Evolutionary conservation across 2,888 invertebrate species (phyloP).

Genomic region (Gandaritis pyraliata): DNA sequence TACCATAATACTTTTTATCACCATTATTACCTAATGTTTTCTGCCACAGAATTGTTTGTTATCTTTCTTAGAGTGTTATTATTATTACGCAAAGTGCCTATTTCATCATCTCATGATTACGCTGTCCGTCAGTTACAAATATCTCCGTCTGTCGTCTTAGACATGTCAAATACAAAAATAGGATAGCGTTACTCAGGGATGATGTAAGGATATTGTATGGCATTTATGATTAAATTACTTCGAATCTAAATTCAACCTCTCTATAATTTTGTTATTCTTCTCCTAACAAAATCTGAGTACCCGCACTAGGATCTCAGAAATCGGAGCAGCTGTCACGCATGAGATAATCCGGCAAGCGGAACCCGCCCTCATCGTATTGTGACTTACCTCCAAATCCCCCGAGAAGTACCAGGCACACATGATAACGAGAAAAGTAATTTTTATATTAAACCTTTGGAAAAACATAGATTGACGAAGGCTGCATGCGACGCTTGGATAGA

Average conservation of each 20-base stretch:
- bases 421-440: slow-evolving; percentile 81
- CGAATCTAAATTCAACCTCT: not conserved
- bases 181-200: too few species aligned
- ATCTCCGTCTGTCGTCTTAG: too few species aligned
- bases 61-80: too few species aligned
- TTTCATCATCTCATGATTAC: too few species aligned
- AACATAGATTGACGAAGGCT: slow-evolving; percentile 39
- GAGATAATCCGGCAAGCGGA: slow-evolving; percentile 72
- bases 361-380: slow-evolving; percentile 62
- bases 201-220: not conserved
- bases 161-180: too few species aligned
- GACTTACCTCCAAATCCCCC: slow-evolving; percentile 62
- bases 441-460: slow-evolving; percentile 80
- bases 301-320: slow-evolving; percentile 57
- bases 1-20: too few species aligned
- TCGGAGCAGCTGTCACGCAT: slow-evolving; percentile 75
- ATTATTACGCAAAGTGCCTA: too few species aligned
- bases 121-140: too few species aligned
- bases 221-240: not conserved
- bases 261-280: slow-evolving; percentile 14
- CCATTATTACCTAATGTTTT: too few species aligned
- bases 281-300: slow-evolving; percentile 55
- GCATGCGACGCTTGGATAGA: slow-evolving; percentile 14
- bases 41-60: too few species aligned
- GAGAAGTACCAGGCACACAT: slow-evolving; percentile 69